Evolutionary conservation across 2,888 invertebrate genomes (phyloP).

Genomic region (Trichogramma dendrolimi): DNA sequence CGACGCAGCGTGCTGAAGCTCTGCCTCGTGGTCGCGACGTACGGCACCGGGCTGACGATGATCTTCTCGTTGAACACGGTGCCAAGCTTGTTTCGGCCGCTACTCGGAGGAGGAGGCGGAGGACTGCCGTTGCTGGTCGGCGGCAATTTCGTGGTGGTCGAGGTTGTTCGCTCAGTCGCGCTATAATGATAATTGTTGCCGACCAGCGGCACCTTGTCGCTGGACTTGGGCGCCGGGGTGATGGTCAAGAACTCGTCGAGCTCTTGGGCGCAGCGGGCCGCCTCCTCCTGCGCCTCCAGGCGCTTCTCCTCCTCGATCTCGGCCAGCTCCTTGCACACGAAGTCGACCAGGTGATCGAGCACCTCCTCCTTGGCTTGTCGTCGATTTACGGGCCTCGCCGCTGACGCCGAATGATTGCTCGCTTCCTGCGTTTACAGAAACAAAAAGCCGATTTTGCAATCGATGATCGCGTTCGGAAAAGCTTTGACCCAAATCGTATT

Average conservation of each 20-base stretch:
- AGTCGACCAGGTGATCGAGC: constrained; percentile 40
- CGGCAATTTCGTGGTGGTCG: constrained; percentile 4
- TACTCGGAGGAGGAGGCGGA: constrained; percentile 22
- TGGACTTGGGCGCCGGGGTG: constrained; percentile 35
- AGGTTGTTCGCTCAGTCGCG: constrained; percentile 11
- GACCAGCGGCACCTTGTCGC: constrained; percentile 18
- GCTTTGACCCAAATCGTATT: too few relatives aligned
- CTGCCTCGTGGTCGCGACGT: constrained; percentile 43
- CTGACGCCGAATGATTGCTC: constrained; percentile 14
- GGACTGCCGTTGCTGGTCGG: neutral
- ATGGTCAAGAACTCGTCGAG: constrained; percentile 41
- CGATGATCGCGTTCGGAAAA: too few relatives aligned
- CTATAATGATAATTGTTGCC: constrained; percentile 20
- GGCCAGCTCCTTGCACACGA: constrained; percentile 38
- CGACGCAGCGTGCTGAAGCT: constrained; percentile 48
- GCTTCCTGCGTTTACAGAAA: constrained; percentile 31
- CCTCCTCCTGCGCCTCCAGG: constrained; percentile 26
- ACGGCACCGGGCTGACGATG: constrained; percentile 48
- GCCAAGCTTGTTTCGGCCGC: constrained; percentile 45
- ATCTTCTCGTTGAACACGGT: constrained; percentile 48
- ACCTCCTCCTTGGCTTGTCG: constrained; percentile 37
- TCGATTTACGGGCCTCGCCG: constrained; percentile 20
- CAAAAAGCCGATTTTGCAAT: neutral
- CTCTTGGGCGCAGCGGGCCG: constrained; percentile 27
- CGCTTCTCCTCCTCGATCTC: constrained; percentile 33